Percentiles rank a stretch among this genome's conserved stretches.
These are phyloP conservation scores for Pimpla rufipes DNA, from an alignment of 2,888 invertebrate genomes.

Conservation along the genomic window DNA sequence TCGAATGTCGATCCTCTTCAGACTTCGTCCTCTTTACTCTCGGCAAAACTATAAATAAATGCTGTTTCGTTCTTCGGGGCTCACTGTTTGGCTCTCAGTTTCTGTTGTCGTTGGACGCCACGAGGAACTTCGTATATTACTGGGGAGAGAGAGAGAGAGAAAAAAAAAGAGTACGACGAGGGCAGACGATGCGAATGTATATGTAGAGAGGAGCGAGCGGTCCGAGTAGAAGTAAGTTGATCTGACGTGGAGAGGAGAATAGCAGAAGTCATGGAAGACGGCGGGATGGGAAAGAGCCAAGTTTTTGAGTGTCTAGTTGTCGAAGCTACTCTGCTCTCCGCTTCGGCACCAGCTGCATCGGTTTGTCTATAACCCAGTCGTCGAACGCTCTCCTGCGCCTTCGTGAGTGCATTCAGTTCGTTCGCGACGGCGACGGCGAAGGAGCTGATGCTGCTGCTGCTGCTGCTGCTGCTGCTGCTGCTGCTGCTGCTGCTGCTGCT, in stretches of 20 bases:
- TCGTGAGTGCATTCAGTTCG: constrained; percentile 34
- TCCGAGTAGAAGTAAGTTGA: constrained; percentile 39
- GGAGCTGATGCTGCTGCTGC: constrained; percentile 3
- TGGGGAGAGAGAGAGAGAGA: constrained; percentile 10
- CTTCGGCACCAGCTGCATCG: constrained; percentile 12
- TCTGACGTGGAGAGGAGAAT: constrained; percentile 37
- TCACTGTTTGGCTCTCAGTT: constrained; percentile 6
- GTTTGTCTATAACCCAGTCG: constrained; percentile 37
- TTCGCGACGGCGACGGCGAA: constrained; percentile 30
- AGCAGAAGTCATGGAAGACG: constrained; percentile 25
- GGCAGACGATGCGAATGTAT: constrained; percentile 9
- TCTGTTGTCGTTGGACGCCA: constrained; percentile 13
- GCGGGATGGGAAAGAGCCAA: constrained; percentile 51
- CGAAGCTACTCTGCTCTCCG: constrained; percentile 31
- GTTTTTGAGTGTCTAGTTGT: constrained; percentile 42
- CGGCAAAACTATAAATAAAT: constrained; percentile 32
- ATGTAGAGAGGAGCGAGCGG: not conserved
- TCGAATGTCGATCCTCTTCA: not conserved
- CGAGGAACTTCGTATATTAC: constrained; percentile 5
- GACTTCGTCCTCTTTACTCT: not conserved
- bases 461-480: constrained; percentile 8
- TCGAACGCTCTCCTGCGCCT: constrained; percentile 40
- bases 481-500: constrained; percentile 5
- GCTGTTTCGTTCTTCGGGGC: not conserved
- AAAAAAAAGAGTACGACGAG: not conserved